Conservation (phyloP, 35 echinoderm and acorn worm species). For the Strongylocentrotus purpuratus region DNA sequence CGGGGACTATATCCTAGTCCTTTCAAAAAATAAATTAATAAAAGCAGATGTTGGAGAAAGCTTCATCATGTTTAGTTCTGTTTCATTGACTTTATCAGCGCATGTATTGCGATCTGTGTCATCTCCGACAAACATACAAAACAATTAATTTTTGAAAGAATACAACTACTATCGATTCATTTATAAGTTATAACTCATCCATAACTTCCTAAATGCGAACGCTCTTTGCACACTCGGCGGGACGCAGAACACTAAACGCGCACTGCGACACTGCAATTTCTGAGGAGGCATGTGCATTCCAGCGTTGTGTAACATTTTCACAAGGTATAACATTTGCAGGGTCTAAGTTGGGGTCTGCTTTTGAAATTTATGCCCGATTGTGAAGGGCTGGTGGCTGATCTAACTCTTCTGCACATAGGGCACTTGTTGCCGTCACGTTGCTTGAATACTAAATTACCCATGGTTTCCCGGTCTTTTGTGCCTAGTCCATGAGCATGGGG, state of each 20-base stretch:
- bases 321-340: background rate
- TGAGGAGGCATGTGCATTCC: background rate
- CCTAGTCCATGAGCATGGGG: background rate
- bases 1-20: background rate
- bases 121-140: background rate
- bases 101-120: background rate
- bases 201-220: background rate
- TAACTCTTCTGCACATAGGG: background rate
- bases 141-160: background rate
- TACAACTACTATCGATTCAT: background rate
- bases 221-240: background rate
- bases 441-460: background rate
- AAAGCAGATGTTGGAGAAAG: background rate
- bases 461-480: background rate
- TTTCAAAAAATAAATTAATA: background rate
- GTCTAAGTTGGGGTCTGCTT: background rate
- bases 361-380: background rate
- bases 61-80: background rate
- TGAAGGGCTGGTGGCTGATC: background rate
- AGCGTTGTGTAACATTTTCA: background rate
- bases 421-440: background rate
- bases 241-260: background rate
- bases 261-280: background rate
- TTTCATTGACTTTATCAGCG: background rate
- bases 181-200: background rate